A percentile compares a stretch with the other conserved stretches of the same genome.
Evolutionary conservation across 1,140 invertebrate genomes (phyloP).

Genomic region (Rhyacophila brunnea): DNA sequence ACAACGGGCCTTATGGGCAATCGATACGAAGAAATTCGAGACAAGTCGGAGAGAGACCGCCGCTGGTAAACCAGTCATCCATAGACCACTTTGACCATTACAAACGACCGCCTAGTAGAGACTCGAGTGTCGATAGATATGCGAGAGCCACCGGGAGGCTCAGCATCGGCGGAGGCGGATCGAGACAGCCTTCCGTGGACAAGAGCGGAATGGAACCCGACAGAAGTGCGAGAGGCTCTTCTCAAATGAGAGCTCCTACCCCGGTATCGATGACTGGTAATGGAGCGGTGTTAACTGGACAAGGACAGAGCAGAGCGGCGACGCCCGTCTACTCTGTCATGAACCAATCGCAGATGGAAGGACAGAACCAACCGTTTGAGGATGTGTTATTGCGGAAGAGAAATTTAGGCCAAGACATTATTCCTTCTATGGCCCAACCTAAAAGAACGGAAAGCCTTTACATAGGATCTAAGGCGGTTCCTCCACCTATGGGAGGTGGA

Average conservation of each 20-base stretch:
- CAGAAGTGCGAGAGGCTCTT: constrained; percentile 52
- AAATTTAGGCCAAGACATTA: constrained; percentile 81
- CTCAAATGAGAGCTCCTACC: constrained; percentile 54
- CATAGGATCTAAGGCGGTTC: constrained; percentile 56
- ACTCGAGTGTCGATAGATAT: constrained; percentile 83
- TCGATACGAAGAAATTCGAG: constrained; percentile 49
- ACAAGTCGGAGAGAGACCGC: constrained; percentile 52
- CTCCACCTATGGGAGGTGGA: constrained; percentile 49
- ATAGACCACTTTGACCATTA: constrained; percentile 89
- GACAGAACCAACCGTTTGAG: constrained; percentile 65
- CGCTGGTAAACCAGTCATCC: constrained; percentile 57
- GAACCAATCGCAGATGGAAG: constrained; percentile 17
- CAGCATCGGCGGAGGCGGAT: constrained; percentile 51
- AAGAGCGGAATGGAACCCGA: constrained; percentile 42
- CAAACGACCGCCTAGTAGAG: constrained; percentile 82
- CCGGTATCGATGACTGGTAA: constrained; percentile 48
- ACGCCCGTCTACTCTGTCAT: constrained; percentile 30
- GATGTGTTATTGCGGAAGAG: constrained; percentile 76
- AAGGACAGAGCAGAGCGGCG: constrained; percentile 43
- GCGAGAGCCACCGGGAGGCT: constrained; percentile 58
- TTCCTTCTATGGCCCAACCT: constrained; percentile 78
- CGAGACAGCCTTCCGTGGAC: constrained; percentile 76
- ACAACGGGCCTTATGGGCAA: constrained; percentile 18
- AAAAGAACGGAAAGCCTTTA: constrained; percentile 86
- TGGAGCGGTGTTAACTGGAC: constrained; percentile 38